Base-by-base conservation (phyloP, 2,113 vertebrate genomes). In the Lethenteron camtschaticum region DNA sequence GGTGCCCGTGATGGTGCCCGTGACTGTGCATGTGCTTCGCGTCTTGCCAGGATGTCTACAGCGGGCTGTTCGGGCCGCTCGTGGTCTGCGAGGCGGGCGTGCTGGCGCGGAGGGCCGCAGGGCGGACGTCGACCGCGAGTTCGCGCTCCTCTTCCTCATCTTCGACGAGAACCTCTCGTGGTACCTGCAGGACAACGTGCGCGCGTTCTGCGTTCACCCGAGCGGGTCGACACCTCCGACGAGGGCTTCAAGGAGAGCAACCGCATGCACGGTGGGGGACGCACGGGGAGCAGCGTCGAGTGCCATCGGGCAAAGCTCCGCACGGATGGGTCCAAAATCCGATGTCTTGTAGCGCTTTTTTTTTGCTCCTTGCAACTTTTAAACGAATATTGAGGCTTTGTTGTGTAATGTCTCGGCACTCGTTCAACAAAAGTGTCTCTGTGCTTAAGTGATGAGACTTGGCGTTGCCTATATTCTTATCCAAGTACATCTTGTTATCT, bases 121-220 rank as follows among this genome's bases (percentile, higher is more conserved):
- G 8, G 57, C 71, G 4, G 0, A 69, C 10, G 60, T 80, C 24
- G 76, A 57, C 56, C 79, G 82, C 70, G 89, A 95, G 72, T 94
- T 96, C 18, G 76, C 82, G 60, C 73, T 96, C 69, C 84, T 96
- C 20, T 99, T 99, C 73, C 95, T 91, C 88, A 82, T 79, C 18
- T 96, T 96, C 73, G 87, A 96, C 73, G 92, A 99, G 78, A 86
- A 86, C 18, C 85, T 86, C 79, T 96, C 90, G 73, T 99, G 90
- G 94, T 94, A 95, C 78, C 88, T 84, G 2, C 75, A 86, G 55
- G 80, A 78, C 68, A 82, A 79, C 74, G 69, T 69, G 12, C 78
- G 81, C 70, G 76, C 20, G 2, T 73, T 80, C 69, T 41, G 41
- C 41, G 41, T 41, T 41, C 41, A 41, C 41, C 75, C 6, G 66